These are phyloP conservation scores for Apocheima hispidaria DNA, from an alignment of 2,888 invertebrate species.

Conservation along the genomic window DNA sequence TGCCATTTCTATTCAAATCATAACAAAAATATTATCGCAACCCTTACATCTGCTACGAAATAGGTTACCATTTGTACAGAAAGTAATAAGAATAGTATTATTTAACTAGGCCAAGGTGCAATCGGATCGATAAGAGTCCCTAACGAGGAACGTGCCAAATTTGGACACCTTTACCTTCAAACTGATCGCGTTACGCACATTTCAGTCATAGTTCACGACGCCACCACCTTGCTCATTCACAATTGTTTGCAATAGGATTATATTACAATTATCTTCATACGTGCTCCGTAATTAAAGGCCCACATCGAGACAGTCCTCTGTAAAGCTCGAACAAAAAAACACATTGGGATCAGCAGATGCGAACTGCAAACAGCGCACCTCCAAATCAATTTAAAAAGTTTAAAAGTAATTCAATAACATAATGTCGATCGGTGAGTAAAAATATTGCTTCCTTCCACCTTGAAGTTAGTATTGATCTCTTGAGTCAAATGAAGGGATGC, in stretches of 20 bases:
- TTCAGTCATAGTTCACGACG: slow-evolving; percentile 56
- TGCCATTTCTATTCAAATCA: slow-evolving; percentile 69
- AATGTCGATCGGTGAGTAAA: slow-evolving; percentile 78
- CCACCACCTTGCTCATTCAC: slow-evolving; percentile 73
- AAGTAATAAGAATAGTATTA: slow-evolving; percentile 41
- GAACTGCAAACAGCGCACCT: slow-evolving; percentile 70
- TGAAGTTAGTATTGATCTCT: slow-evolving; percentile 61
- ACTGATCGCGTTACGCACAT: slow-evolving; percentile 65
- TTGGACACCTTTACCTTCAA: slow-evolving; percentile 65
- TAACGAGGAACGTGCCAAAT: slow-evolving; percentile 77
- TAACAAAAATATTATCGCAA: slow-evolving; percentile 72
- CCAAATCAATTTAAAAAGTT: slow-evolving; percentile 81
- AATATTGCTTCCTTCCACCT: slow-evolving; percentile 85
- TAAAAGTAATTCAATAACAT: slow-evolving; percentile 85
- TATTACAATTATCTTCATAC: slow-evolving; percentile 83
- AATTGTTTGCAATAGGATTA: slow-evolving; percentile 81
- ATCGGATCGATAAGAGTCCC: slow-evolving; percentile 44
- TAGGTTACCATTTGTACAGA: slow-evolving; percentile 36
- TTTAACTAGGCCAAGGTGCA: slow-evolving; percentile 64
- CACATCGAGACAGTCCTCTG: slow-evolving; percentile 73
- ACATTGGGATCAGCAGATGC: slow-evolving; percentile 75
- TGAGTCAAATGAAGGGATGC: slow-evolving; percentile 54
- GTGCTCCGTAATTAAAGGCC: slow-evolving; percentile 83
- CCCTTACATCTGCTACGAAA: slow-evolving; percentile 75
- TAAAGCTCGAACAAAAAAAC: slow-evolving; percentile 67